A percentile compares a stretch with the other conserved stretches of the same genome.
These are phyloP conservation scores for Bos taurus DNA, from an alignment of 2,113 vertebrate genomes.

Conservation along the genomic window DNA sequence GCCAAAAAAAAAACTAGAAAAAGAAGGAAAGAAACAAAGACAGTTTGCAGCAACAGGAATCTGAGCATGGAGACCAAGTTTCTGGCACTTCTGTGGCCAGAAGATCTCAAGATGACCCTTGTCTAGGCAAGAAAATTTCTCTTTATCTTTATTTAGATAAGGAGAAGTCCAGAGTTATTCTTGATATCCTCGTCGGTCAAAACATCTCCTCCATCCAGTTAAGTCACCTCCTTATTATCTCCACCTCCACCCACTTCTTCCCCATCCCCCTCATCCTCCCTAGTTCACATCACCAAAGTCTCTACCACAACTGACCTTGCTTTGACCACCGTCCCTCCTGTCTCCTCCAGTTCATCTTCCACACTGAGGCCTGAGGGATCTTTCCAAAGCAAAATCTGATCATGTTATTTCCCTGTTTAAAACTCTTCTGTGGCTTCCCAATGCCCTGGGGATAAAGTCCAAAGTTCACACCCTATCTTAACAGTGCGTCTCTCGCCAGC, in stretches of 20 bases:
- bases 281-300: neutral
- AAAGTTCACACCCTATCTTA: neutral
- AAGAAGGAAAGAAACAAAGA: neutral
- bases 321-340: no score
- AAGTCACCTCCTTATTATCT: neutral
- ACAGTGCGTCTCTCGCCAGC: neutral
- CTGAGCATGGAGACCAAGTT: neutral
- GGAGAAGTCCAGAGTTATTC: neutral
- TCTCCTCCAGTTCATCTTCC: no score
- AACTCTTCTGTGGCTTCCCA: neutral
- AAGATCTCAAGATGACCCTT: neutral
- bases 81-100: neutral
- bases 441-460: neutral
- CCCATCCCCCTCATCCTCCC: no score
- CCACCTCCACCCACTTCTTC: neutral
- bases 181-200: neutral
- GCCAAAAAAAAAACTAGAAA: neutral
- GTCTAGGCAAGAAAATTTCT: neutral
- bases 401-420: neutral
- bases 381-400: neutral
- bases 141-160: neutral
- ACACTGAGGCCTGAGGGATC: neutral
- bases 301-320: neutral
- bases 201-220: neutral
- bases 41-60: neutral